Evolutionary conservation across 2,888 invertebrate species (phyloP), one percentile per base, ranked within the genome.

Genomic region (Hyppa rectilinea): DNA sequence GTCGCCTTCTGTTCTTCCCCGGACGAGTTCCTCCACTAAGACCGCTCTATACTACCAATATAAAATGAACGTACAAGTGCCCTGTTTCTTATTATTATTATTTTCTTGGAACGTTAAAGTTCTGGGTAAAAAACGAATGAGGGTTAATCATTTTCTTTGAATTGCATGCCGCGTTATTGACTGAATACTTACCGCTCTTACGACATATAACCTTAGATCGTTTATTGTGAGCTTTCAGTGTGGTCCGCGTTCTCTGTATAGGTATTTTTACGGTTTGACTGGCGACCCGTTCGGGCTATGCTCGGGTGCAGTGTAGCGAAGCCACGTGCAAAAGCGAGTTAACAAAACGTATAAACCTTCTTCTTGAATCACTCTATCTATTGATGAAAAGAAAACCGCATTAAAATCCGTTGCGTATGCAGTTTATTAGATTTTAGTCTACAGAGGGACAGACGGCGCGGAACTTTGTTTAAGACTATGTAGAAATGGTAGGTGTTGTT

Each of bases 81-180:
- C 14, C n/a, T 4, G n/a, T 58, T 78, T 64, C 63, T 52, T 75
- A 78, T 79, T 56, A 78, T 76, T 72, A 69, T 40, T 34, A 52
- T 56, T 45, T 78, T 79, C 69, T 75, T 49, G n/a, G 52, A 79
- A 75, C 40, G 40, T 61, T 69, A 38, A 56, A 61, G 50, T 79
- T 78, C 75, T 64, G 7, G 36, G 78, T 71, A 76, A 12, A 20
- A 43, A 64, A 12, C 47, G 64, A 74, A 63, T 74, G 80, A 61
- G 75, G 52, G 75, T 49, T 69, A 75, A 78, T 75, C 31, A 75
- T 53, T 79, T 77, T 74, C 70, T 58, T 75, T 58, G 75, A 79
- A 79, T 55, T 29, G 47, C 31, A 50, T 56, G 70, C 70, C 67
- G 29, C 68, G 9, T 45, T 67, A 59, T 75, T 68, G 73, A 36